phyloP scores from a whole-genome alignment of 2,797 vertebrate genomes.

The Nothura maculosa region DNA sequence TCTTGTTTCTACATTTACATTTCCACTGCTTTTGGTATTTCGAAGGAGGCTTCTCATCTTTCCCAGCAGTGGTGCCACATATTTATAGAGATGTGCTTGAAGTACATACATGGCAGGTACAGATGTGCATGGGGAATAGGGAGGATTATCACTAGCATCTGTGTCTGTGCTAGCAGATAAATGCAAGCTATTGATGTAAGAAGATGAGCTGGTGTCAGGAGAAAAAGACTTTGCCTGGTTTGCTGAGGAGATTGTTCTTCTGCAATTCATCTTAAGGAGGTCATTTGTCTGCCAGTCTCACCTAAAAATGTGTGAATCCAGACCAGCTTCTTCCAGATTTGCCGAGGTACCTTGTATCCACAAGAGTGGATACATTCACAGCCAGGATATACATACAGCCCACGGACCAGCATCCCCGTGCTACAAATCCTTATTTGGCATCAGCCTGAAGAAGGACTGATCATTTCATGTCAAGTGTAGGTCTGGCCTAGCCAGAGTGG shows the following conservation, averaged over 20 bases:
- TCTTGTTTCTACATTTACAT: neutral
- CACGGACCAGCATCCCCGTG: neutral
- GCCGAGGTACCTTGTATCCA: neutral
- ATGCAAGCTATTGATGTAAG: neutral
- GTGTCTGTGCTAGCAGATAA: neutral
- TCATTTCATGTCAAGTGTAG: neutral
- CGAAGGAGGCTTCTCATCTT: neutral
- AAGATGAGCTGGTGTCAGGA: accelerated
- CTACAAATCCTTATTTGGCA: accelerated
- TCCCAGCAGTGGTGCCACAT: neutral
- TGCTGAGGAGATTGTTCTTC: neutral
- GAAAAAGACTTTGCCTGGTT: neutral
- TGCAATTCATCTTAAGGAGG: neutral
- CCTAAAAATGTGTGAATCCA: neutral
- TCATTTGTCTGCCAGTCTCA: neutral
- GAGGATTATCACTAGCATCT: neutral
- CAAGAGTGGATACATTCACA: neutral
- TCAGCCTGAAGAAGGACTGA: neutral
- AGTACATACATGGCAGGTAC: neutral
- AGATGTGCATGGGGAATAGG: neutral
- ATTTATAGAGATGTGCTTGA: neutral
- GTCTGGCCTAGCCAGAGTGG: neutral
- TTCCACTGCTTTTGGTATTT: neutral
- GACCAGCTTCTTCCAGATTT: neutral
- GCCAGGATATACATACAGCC: neutral